Evolutionary conservation across 2,888 invertebrate species (phyloP).

Genomic region (Neoitamus cyanurus): DNA sequence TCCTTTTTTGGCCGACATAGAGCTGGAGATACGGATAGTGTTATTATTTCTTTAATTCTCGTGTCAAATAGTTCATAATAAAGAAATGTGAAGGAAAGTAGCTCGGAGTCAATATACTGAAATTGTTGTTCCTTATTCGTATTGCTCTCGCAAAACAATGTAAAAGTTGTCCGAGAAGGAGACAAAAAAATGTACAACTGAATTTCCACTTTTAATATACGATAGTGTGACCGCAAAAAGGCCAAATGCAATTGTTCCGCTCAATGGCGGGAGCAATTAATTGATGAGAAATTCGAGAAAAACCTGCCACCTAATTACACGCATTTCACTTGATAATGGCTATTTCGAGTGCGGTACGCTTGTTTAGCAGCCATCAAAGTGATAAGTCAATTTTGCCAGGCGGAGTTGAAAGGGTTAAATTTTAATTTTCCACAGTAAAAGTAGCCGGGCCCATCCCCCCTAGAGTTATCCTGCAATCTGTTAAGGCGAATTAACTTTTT

Average conservation of each 20-base stretch:
- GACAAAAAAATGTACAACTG: neutral
- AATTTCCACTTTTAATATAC: neutral
- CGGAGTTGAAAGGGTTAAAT: constrained; percentile 15
- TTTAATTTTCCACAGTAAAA: constrained; percentile 17
- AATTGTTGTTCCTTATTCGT: neutral
- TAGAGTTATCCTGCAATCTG: neutral
- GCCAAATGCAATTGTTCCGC: neutral
- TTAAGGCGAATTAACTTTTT: neutral
- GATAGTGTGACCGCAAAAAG: neutral
- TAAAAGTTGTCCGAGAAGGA: neutral
- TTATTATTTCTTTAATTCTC: neutral
- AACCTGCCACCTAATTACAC: neutral
- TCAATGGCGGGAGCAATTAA: neutral
- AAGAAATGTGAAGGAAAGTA: neutral
- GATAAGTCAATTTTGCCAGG: neutral
- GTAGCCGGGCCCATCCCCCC: neutral
- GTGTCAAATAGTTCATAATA: neutral
- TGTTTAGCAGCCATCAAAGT: constrained; percentile 8
- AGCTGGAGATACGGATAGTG: neutral
- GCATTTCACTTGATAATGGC: neutral
- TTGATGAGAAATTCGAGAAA: neutral
- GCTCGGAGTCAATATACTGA: neutral
- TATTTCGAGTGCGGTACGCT: neutral
- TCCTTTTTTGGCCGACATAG: neutral
- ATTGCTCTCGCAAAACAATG: neutral